These are phyloP conservation scores for Anser cygnoides DNA, from an alignment of 2,113 vertebrate species.

Conservation along the genomic window DNA sequence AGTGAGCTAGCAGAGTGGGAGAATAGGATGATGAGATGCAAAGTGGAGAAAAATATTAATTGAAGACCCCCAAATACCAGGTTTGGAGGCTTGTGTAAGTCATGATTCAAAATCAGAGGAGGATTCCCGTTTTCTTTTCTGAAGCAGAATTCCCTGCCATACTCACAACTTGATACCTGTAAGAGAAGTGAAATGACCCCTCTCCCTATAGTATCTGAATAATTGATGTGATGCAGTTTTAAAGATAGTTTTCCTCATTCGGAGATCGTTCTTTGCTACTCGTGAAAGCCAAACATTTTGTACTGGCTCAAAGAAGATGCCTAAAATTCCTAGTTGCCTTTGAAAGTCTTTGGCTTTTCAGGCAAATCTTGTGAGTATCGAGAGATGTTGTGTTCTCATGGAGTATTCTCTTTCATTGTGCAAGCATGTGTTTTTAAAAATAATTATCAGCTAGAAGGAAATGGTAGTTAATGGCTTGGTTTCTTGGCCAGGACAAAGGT, in stretches of 20 bases:
- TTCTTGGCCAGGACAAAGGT: constrained; percentile 52
- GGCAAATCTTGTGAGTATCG: background rate
- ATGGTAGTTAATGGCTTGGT: constrained; percentile 42
- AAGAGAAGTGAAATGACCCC: background rate
- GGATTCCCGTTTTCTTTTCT: background rate
- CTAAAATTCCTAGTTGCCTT: background rate
- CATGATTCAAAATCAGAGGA: fast-evolving
- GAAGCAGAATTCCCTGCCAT: background rate
- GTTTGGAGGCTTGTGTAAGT: background rate
- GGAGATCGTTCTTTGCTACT: background rate
- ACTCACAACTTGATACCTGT: too few species aligned
- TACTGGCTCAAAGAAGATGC: background rate
- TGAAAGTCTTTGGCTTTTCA: background rate
- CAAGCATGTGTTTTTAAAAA: background rate
- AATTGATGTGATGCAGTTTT: background rate
- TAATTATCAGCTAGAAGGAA: constrained; percentile 3
- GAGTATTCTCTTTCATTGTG: background rate
- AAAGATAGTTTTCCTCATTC: background rate
- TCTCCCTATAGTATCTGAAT: background rate
- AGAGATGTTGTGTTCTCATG: background rate
- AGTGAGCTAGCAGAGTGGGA: background rate
- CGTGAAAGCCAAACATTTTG: background rate
- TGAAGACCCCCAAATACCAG: background rate
- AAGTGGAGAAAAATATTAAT: background rate
- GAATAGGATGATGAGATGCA: background rate